Conservation (phyloP, 2,888 invertebrate genomes). For the Papilio elwesi region DNA sequence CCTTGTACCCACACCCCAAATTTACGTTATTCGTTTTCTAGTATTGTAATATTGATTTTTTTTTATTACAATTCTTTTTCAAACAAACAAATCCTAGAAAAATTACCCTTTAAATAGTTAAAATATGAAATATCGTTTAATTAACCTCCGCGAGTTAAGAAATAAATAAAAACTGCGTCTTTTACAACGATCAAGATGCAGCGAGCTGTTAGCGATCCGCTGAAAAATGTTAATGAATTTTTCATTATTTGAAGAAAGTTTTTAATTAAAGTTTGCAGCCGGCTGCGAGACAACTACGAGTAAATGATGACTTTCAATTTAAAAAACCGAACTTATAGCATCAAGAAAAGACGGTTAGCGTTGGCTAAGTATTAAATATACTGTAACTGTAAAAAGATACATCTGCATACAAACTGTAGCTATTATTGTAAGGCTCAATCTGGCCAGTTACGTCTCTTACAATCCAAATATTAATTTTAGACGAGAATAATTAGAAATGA, state of each 20-base stretch:
- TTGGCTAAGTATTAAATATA: neutral
- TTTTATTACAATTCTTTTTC: too few species aligned
- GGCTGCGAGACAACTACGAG: constrained; percentile 8
- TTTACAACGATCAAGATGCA: constrained; percentile 9
- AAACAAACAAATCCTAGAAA: too few species aligned
- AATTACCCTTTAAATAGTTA: neutral
- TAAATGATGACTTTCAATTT: constrained; percentile 11
- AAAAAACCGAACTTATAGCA: neutral
- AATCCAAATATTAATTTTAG: too few species aligned
- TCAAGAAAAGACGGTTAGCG: neutral
- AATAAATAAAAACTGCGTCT: neutral
- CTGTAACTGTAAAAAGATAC: neutral
- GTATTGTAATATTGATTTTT: too few species aligned
- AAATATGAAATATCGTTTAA: neutral
- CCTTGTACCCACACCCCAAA: too few species aligned
- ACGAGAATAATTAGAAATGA: too few species aligned
- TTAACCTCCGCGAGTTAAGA: neutral
- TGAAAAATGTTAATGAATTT: constrained; percentile 22
- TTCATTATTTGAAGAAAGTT: constrained; percentile 17
- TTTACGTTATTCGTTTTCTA: too few species aligned
- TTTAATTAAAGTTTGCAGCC: constrained; percentile 17
- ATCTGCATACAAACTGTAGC: neutral
- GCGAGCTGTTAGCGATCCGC: neutral
- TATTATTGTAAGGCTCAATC: too few species aligned
- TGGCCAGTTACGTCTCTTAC: too few species aligned